Percentiles rank a stretch among this genome's conserved stretches.
Conservation (phyloP, 2,113 vertebrate genomes). For the Erythrocebus patas region DNA sequence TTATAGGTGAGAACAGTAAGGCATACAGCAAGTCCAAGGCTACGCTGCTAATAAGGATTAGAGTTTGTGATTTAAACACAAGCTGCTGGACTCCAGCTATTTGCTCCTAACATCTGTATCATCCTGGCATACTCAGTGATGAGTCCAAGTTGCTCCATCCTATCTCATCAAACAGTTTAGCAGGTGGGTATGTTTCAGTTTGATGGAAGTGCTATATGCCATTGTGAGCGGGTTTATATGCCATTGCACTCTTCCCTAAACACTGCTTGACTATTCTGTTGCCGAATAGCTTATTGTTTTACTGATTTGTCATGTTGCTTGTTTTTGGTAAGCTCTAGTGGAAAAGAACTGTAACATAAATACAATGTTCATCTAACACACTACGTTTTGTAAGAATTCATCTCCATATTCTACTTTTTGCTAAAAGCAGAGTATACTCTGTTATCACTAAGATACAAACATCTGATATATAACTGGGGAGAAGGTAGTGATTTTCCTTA, state of each 20-base stretch:
- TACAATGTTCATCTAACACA: neutral
- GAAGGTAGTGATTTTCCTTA: constrained; percentile 48
- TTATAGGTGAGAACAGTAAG: neutral
- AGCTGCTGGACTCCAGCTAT: neutral
- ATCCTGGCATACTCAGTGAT: neutral
- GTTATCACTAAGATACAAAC: constrained; percentile 11
- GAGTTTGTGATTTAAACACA: neutral
- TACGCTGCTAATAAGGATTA: neutral
- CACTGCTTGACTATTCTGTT: neutral
- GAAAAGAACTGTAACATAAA: constrained; percentile 20
- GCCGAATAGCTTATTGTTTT: neutral
- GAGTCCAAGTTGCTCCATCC: neutral
- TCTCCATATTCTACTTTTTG: constrained; percentile 1
- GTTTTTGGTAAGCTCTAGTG: neutral
- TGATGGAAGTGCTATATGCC: rapidly evolving
- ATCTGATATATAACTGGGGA: neutral
- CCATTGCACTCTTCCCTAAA: neutral
- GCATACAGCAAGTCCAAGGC: neutral
- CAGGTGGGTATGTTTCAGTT: neutral
- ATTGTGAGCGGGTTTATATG: too few relatives aligned
- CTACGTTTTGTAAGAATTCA: constrained; percentile 43
- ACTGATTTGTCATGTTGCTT: neutral
- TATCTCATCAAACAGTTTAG: neutral
- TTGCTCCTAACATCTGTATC: neutral
- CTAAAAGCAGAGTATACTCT: constrained; percentile 38